Base-by-base conservation (phyloP, 2,113 vertebrate genomes). In the Callospermophilus lateralis region DNA sequence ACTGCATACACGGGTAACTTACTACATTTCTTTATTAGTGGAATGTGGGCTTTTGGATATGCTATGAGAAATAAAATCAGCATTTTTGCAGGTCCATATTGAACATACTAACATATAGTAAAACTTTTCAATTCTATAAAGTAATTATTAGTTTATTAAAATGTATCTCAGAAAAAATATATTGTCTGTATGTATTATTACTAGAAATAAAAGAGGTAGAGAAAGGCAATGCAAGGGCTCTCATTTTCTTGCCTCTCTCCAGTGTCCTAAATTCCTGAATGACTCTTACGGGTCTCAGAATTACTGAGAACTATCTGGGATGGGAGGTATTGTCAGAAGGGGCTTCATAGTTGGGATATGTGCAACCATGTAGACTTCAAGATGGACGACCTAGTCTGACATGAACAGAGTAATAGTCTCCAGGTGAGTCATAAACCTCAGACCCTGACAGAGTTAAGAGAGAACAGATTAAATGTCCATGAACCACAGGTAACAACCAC, bases 61-160 rank as follows among this genome's bases (percentile, higher is more conserved):
- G 63, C 70, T 92, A 24, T 83, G 15, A 93, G 37, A 96, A 95
- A 86, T 91, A 85, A 93, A 96, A 84, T 94, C 8, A 86, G 77
- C 48, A 67, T 77, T 87, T 96, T 91, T 94, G n/a, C 37, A 73
- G 11, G 65, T 93, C 37, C 42, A 58, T 88, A 30, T 96, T 87
- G 95, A 81, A 20, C 65, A 87, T 85, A 78, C 78, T 85, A 68
- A 88, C 42, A 80, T 63, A 37, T 89, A 92, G 48, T 96, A 85
- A 94, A 88, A 80, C 19, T 94, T 85, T 91, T 94, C 76, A 89
- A 53, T 88, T 91, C 63, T 95, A 74, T 93, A 90, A 94, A 96
- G 90, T 89, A 68, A 79, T 84, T 92, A 61, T 76, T 93, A 90
- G 84, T 65, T 92, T 95, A 94, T 97, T 96, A 90, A 93, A 95